phyloP scores from a whole-genome alignment of 2,113 vertebrate genomes.

The Bettongia penicillata region DNA sequence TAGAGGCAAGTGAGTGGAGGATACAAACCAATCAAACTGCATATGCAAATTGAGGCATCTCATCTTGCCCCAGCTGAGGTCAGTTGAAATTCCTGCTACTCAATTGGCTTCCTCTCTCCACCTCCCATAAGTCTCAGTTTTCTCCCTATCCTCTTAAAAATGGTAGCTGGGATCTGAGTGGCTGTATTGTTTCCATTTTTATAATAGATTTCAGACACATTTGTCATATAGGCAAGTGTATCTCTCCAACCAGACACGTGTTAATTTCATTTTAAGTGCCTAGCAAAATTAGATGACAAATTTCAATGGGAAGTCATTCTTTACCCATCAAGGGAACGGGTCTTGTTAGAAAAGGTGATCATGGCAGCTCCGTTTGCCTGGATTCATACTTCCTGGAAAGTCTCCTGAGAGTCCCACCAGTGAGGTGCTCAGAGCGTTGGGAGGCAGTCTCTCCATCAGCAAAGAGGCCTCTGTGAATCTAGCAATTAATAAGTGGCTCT shows the following conservation, averaged over 20 bases:
- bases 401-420: background rate
- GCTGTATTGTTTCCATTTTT: slow-evolving; percentile 7
- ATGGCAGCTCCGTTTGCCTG: background rate
- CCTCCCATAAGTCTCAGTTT: background rate
- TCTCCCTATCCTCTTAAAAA: background rate
- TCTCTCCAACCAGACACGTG: too few species aligned
- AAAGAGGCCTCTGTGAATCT: background rate
- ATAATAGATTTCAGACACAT: slow-evolving; percentile 18
- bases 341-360: too few species aligned
- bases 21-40: background rate
- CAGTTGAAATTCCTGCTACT: background rate
- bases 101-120: background rate
- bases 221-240: background rate
- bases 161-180: background rate
- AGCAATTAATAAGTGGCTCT: background rate
- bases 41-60: background rate
- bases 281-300: slow-evolving; percentile 16
- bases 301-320: background rate
- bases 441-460: background rate
- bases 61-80: background rate
- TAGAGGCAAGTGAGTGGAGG: background rate
- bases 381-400: background rate
- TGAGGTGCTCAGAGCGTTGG: background rate
- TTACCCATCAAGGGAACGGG: too few species aligned
- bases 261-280: slow-evolving; percentile 17